Evolutionary conservation across 2,113 vertebrate genomes (phyloP).

Genomic region (Ondatra zibethicus): DNA sequence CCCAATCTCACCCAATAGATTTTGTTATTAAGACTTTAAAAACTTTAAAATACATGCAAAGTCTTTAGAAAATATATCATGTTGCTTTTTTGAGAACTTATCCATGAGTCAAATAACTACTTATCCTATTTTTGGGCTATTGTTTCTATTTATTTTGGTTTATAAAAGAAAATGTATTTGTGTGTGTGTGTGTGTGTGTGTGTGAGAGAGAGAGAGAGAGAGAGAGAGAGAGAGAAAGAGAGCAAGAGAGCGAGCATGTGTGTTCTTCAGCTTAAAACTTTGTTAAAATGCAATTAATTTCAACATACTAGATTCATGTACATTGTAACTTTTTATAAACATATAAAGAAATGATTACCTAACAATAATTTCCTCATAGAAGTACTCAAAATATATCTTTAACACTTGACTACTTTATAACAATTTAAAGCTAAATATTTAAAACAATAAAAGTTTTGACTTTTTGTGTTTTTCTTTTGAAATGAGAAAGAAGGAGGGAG

Average conservation of each 20-base stretch:
- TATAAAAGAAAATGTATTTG: background rate
- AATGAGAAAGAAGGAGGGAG: background rate
- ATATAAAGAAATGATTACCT: background rate
- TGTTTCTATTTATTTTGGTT: background rate
- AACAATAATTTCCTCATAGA: background rate
- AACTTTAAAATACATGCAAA: background rate
- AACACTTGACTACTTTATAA: background rate
- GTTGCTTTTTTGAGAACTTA: background rate
- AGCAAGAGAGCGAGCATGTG: no score
- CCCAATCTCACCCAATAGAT: background rate
- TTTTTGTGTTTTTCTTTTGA: background rate
- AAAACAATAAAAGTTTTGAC: background rate
- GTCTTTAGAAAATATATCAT: background rate
- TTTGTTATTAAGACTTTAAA: conserved; percentile 2
- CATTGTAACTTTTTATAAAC: background rate
- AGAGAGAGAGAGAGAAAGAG: no score
- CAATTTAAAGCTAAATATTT: background rate
- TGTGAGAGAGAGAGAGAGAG: no score
- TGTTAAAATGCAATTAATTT: background rate
- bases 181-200: background rate
- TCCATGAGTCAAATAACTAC: background rate
- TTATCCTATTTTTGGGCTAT: background rate
- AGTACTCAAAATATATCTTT: background rate
- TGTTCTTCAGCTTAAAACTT: background rate
- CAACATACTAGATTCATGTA: background rate